Evolutionary conservation across 2,888 invertebrate genomes (phyloP).

Genomic region (Polietes domitor): DNA sequence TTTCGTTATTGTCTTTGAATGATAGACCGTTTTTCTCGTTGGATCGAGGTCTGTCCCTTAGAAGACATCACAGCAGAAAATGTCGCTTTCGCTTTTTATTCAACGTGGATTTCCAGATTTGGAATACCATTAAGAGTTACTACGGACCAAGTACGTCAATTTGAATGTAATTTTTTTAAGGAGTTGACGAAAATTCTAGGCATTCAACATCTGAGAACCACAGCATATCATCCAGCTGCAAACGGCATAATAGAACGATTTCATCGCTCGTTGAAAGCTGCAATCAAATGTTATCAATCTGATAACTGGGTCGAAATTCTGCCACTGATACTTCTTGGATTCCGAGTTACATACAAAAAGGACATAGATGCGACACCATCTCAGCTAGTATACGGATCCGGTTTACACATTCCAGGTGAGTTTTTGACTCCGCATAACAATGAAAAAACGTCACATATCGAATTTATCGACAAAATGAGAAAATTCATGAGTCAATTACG

Average conservation of each 20-base stretch:
- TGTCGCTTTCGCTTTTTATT: conserved; percentile 24
- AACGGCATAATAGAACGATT: conserved; percentile 20
- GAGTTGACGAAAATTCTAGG: conserved; percentile 47
- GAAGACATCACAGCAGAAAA: conserved; percentile 47
- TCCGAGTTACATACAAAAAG: no score
- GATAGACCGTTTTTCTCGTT: conserved; percentile 49
- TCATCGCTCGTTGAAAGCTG: conserved; percentile 15
- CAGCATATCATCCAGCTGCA: conserved; percentile 54
- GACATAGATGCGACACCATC: conserved; percentile 41
- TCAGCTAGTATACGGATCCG: conserved; percentile 20
- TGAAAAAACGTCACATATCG: background rate
- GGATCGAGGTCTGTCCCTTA: conserved; percentile 50
- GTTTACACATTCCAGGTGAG: conserved; percentile 23
- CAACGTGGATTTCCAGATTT: conserved; percentile 40
- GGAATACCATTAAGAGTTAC: conserved; percentile 54
- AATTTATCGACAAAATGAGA: conserved; percentile 32
- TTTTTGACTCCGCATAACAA: background rate
- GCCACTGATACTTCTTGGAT: no score
- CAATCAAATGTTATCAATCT: conserved; percentile 35
- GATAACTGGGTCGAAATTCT: no score
- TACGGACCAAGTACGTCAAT: conserved; percentile 58
- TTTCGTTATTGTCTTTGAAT: conserved; percentile 22
- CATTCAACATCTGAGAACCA: conserved; percentile 49
- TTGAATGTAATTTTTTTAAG: conserved; percentile 49
- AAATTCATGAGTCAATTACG: conserved; percentile 28